These are phyloP conservation scores for Athripsodes cinereus DNA, from an alignment of 2,888 invertebrate genomes.

Conservation along the genomic window DNA sequence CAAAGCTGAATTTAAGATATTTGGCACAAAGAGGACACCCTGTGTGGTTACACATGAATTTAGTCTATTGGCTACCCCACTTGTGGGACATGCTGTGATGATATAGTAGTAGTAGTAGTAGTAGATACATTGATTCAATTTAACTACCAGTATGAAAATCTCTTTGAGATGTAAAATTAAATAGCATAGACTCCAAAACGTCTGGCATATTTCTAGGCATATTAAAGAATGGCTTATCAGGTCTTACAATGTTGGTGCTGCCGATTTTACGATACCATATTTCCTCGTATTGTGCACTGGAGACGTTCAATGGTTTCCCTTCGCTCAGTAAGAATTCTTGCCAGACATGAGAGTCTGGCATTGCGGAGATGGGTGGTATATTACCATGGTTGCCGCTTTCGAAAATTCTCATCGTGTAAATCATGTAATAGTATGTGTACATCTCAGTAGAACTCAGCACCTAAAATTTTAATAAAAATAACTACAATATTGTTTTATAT, in stretches of 20 bases:
- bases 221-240: slow-evolving; percentile 8
- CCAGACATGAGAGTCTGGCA: slow-evolving; percentile 33
- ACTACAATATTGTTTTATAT: too few species aligned
- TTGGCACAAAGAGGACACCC: too few species aligned
- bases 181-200: slow-evolving; percentile 21
- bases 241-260: slow-evolving; percentile 14
- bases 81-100: too few species aligned
- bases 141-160: not conserved
- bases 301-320: slow-evolving; percentile 20
- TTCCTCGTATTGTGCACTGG: slow-evolving; percentile 21
- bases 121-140: too few species aligned
- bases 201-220: slow-evolving; percentile 22
- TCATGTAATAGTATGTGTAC: slow-evolving; percentile 47
- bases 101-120: too few species aligned
- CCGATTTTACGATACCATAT: slow-evolving; percentile 22
- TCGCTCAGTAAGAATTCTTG: slow-evolving; percentile 19
- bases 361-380: slow-evolving; percentile 33
- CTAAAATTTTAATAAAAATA: too few species aligned
- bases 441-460: slow-evolving; percentile 47
- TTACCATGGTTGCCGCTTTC: slow-evolving; percentile 40
- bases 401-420: slow-evolving; percentile 48
- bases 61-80: too few species aligned
- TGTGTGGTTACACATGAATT: too few species aligned
- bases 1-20: too few species aligned
- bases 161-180: slow-evolving; percentile 18